Evolutionary conservation across 2,888 invertebrate genomes (phyloP).

Genomic region (Mamestra brassicae): DNA sequence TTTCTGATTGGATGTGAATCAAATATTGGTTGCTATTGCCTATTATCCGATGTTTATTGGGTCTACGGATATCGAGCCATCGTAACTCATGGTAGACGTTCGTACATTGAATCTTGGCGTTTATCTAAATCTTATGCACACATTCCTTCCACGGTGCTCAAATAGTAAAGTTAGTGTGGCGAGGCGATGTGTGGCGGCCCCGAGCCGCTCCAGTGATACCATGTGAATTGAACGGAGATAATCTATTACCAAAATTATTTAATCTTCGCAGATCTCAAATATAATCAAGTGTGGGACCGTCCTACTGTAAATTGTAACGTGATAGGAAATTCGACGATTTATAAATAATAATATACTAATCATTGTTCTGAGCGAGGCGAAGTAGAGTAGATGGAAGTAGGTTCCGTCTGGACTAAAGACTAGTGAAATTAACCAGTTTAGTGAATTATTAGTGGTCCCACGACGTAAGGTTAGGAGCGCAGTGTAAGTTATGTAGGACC

Average conservation of each 20-base stretch:
- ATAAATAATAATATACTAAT: constrained; percentile 73
- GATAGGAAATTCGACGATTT: constrained; percentile 84
- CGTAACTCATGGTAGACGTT: constrained; percentile 56
- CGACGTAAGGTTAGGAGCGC: constrained; percentile 78
- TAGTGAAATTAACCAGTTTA: constrained; percentile 86
- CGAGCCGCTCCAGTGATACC: constrained; percentile 81
- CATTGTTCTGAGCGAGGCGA: constrained; percentile 71
- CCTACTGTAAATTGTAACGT: constrained; percentile 87
- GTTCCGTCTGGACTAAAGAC: constrained; percentile 84
- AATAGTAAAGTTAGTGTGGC: constrained; percentile 81
- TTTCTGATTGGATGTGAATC: not conserved
- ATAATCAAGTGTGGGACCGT: constrained; percentile 89
- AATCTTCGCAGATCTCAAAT: constrained; percentile 86
- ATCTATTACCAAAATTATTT: constrained; percentile 80
- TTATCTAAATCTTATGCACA: constrained; percentile 87
- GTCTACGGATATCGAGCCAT: constrained; percentile 1
- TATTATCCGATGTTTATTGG: constrained; percentile 34
- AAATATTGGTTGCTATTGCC: constrained; percentile 28
- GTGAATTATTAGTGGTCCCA: constrained; percentile 83
- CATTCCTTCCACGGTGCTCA: constrained; percentile 94
- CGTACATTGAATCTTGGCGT: constrained; percentile 68
- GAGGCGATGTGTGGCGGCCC: constrained; percentile 64
- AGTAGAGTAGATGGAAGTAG: constrained; percentile 75
- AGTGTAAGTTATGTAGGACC: constrained; percentile 75
- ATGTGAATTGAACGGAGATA: constrained; percentile 81